Evolutionary conservation across 2,113 vertebrate genomes (phyloP).

Genomic region (Zosterops lateralis): DNA sequence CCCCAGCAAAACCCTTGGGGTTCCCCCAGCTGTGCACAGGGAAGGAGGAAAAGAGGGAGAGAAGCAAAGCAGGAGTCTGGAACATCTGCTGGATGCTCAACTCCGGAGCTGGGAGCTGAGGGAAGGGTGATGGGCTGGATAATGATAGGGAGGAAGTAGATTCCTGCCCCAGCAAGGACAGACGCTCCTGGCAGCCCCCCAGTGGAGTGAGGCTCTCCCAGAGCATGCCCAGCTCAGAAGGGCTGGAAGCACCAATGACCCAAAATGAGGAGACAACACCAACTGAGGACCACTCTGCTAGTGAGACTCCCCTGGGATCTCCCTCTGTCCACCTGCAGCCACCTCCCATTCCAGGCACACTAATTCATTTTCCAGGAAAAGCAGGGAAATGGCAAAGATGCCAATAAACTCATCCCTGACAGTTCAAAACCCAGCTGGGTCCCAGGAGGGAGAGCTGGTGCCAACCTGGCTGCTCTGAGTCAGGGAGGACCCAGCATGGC

Average conservation of each 20-base stretch:
- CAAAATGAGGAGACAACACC: rapidly evolving
- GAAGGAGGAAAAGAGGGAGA: neutral
- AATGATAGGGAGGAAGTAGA: neutral
- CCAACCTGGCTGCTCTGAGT: neutral
- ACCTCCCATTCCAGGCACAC: neutral
- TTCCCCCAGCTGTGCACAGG: no score
- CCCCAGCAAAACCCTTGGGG: rapidly evolving
- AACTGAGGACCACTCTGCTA: no score
- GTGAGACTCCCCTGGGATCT: neutral
- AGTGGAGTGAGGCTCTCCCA: rapidly evolving
- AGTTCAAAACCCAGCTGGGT: rapidly evolving
- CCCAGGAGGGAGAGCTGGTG: neutral
- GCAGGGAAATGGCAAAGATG: neutral
- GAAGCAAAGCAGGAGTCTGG: neutral
- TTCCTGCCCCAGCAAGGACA: neutral
- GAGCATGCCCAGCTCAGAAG: rapidly evolving
- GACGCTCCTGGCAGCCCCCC: neutral
- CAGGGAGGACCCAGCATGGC: rapidly evolving
- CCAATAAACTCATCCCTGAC: rapidly evolving
- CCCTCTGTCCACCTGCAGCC: neutral
- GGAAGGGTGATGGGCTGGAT: neutral
- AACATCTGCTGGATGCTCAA: rapidly evolving
- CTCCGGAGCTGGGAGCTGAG: neutral
- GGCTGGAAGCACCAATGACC: neutral
- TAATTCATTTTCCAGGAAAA: neutral